These are phyloP conservation scores for Perca fluviatilis DNA, from an alignment of 2,113 vertebrate genomes.

Conservation along the genomic window DNA sequence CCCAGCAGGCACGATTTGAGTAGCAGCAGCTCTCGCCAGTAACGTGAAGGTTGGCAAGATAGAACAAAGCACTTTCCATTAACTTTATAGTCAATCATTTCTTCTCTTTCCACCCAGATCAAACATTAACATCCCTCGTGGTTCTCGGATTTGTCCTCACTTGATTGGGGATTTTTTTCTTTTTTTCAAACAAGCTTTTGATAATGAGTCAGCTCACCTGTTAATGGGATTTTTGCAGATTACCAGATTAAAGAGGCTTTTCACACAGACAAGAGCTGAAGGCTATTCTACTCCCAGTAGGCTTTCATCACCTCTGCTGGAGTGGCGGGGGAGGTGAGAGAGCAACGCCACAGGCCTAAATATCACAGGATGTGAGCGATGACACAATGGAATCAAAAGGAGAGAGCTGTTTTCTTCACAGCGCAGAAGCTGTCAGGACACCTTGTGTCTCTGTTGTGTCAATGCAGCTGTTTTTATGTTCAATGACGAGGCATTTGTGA, in stretches of 20 bases:
- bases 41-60: constrained; percentile 44
- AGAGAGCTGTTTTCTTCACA: not conserved
- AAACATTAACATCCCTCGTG: constrained; percentile 29
- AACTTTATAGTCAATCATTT: constrained; percentile 36
- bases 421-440: not conserved
- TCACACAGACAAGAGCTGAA: constrained; percentile 53
- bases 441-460: not conserved
- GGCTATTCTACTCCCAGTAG: constrained; percentile 56
- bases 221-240: constrained; percentile 82
- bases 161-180: constrained; percentile 15
- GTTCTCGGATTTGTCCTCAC: constrained; percentile 18
- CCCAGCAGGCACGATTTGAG: constrained; percentile 43
- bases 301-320: constrained; percentile 75
- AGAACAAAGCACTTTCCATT: constrained; percentile 61
- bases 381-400: constrained; percentile 23
- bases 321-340: constrained; percentile 54
- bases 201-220: constrained; percentile 78
- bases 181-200: constrained; percentile 22
- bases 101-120: constrained; percentile 46
- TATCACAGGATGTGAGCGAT: constrained; percentile 30
- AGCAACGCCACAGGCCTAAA: constrained; percentile 9
- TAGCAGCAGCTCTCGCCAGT: constrained; percentile 11
- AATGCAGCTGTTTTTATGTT: not conserved
- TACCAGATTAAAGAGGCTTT: constrained; percentile 78
- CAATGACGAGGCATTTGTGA: not conserved